Percentiles rank a stretch among this genome's conserved stretches.
These are phyloP conservation scores for Crotalus horridus DNA, from an alignment of 2,113 vertebrate species.

Conservation along the genomic window DNA sequence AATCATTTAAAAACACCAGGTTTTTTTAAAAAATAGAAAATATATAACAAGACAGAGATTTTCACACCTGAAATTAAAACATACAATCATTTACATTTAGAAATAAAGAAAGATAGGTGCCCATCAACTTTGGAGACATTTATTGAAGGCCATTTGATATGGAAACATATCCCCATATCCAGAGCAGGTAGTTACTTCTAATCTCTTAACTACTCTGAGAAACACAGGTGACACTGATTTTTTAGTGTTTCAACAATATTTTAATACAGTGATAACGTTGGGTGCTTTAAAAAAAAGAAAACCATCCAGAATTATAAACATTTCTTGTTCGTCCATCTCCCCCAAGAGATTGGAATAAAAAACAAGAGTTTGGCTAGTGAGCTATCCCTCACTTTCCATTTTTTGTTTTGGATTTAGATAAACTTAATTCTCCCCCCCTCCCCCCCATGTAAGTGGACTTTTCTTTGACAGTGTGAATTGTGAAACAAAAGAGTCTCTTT, in stretches of 20 bases:
- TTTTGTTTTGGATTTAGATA: conserved; percentile 38
- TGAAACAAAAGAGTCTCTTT: conserved; percentile 74
- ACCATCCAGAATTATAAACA: conserved; percentile 29
- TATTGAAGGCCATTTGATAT: conserved; percentile 62
- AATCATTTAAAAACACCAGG: not conserved
- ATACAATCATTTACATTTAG: conserved; percentile 53
- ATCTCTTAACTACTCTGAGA: conserved; percentile 73
- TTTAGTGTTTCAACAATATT: conserved; percentile 77
- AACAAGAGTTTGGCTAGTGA: conserved; percentile 49
- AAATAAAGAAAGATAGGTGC: conserved; percentile 52
- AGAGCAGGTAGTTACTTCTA: conserved; percentile 73
- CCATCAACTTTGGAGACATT: conserved; percentile 69
- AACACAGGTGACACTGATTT: conserved; percentile 68
- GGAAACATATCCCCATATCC: conserved; percentile 66
- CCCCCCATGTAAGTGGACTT: conserved; percentile 55
- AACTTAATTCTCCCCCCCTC: conserved; percentile 55
- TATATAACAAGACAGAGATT: conserved; percentile 1
- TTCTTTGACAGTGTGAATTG: conserved; percentile 52
- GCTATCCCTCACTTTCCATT: not conserved
- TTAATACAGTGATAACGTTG: conserved; percentile 68
- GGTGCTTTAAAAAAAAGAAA: conserved; percentile 64
- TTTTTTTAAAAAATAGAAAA: conserved; percentile 33
- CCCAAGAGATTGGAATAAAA: not conserved
- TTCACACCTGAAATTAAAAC: conserved; percentile 14
- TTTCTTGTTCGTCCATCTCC: not conserved